Percentiles rank a stretch among this genome's conserved stretches.
phyloP scores from a whole-genome alignment of 2,797 vertebrate genomes.

The Vultur gryphus region DNA sequence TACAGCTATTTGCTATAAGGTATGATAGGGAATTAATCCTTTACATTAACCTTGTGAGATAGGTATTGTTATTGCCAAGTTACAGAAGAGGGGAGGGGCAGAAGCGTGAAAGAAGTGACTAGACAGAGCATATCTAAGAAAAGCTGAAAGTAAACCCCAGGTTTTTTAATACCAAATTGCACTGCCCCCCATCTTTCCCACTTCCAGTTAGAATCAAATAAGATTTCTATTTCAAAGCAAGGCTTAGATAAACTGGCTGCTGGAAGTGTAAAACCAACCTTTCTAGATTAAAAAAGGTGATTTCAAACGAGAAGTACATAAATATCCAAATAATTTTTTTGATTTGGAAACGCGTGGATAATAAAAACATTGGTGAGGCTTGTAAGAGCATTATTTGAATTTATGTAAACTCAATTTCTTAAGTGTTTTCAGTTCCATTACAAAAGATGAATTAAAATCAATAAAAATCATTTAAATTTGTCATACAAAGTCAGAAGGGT shows the following conservation, averaged over 20 bases:
- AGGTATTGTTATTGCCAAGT: background rate
- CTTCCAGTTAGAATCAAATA: background rate
- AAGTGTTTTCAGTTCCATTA: background rate
- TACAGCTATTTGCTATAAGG: background rate
- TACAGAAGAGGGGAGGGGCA: background rate
- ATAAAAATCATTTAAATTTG: background rate
- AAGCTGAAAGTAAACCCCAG: background rate
- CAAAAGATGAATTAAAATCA: background rate
- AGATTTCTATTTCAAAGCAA: background rate
- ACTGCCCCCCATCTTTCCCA: background rate
- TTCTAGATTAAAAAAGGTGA: background rate
- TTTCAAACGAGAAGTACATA: background rate
- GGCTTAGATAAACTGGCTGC: background rate
- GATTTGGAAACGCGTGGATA: background rate
- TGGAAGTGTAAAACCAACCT: background rate
- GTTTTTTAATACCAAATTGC: background rate
- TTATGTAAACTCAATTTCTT: background rate
- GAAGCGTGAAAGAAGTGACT: background rate
- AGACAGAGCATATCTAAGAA: background rate
- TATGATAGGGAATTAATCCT: background rate
- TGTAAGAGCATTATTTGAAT: background rate
- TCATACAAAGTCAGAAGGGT: background rate
- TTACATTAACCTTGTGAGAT: background rate
- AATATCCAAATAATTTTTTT: background rate
- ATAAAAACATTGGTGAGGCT: background rate